A percentile compares a stretch with the other conserved stretches of the same genome.
Conservation (phyloP, 1,140 invertebrate genomes). For the Odontomachus brunneus region DNA sequence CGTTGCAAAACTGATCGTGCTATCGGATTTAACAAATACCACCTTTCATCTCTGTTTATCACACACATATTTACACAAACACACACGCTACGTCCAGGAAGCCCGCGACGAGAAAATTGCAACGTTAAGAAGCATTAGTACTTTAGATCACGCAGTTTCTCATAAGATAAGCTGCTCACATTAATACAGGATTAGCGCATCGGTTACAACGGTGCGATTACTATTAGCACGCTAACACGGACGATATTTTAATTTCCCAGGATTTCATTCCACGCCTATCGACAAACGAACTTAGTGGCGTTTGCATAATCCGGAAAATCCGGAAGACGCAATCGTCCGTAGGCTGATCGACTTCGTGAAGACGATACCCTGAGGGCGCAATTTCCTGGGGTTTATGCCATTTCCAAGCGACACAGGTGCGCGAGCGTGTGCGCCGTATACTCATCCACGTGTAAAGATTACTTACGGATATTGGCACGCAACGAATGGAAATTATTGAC, state of each 20-base stretch:
- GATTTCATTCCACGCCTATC: constrained; percentile 14
- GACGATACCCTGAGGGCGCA: constrained; percentile 71
- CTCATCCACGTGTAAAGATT: constrained; percentile 64
- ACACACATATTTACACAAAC: too few species aligned
- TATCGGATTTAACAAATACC: not conserved
- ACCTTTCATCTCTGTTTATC: too few species aligned
- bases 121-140: too few species aligned
- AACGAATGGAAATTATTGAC: constrained; percentile 47
- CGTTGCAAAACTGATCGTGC: not conserved
- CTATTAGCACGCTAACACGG: not conserved
- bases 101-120: too few species aligned
- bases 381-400: constrained; percentile 72
- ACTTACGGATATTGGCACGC: constrained; percentile 57
- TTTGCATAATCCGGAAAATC: constrained; percentile 68
- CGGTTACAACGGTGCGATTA: constrained; percentile 1
- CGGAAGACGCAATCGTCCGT: constrained; percentile 67
- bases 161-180: not conserved
- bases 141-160: too few species aligned
- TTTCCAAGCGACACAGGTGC: constrained; percentile 62
- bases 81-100: too few species aligned
- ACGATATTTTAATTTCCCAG: constrained; percentile 29
- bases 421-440: constrained; percentile 44
- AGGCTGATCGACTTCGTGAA: constrained; percentile 71
- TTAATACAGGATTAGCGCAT: not conserved
- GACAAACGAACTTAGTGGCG: constrained; percentile 47